Percentiles rank a stretch among this genome's conserved stretches.
Conservation (phyloP, 2,797 vertebrate genomes). For the Setipinna tenuifilis region DNA sequence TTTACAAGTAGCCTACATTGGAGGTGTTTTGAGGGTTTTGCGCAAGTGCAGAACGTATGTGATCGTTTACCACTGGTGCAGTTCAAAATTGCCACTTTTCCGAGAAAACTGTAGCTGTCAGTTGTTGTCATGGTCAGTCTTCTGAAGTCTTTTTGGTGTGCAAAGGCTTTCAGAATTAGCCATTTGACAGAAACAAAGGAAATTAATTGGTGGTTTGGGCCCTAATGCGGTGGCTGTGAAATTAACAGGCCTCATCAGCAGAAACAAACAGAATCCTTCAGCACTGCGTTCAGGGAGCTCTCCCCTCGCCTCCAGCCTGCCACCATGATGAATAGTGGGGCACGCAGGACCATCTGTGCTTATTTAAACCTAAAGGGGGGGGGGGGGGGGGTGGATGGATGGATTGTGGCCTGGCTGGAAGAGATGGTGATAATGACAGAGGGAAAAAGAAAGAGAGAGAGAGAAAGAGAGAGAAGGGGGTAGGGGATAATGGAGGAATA, state of each 20-base stretch:
- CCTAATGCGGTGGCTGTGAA: constrained; percentile 94
- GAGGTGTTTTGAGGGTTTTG: no score
- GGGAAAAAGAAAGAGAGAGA: background rate
- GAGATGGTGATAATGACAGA: constrained; percentile 74
- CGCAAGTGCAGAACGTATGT: no score
- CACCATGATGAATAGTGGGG: constrained; percentile 85
- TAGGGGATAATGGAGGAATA: no score
- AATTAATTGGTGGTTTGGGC: constrained; percentile 98
- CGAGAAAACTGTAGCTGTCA: no score
- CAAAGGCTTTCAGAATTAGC: constrained; percentile 83
- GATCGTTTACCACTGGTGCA: no score
- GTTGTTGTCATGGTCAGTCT: no score
- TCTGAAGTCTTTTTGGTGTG: no score
- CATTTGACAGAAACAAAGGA: constrained; percentile 95
- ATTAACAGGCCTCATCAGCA: constrained; percentile 91
- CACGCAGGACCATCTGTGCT: constrained; percentile 92
- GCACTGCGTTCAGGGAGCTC: constrained; percentile 80
- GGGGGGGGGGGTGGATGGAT: constrained; percentile 40
- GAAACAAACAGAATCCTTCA: constrained; percentile 93
- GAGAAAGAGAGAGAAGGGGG: background rate
- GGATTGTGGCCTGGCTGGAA: constrained; percentile 67
- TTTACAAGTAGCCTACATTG: no score
- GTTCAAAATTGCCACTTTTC: no score
- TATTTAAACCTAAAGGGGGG: constrained; percentile 72
- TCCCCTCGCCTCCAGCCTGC: constrained; percentile 86